A percentile compares a stretch with the other conserved stretches of the same genome.
phyloP scores from a whole-genome alignment of 2,113 vertebrate species.

The Phocoena sinus region DNA sequence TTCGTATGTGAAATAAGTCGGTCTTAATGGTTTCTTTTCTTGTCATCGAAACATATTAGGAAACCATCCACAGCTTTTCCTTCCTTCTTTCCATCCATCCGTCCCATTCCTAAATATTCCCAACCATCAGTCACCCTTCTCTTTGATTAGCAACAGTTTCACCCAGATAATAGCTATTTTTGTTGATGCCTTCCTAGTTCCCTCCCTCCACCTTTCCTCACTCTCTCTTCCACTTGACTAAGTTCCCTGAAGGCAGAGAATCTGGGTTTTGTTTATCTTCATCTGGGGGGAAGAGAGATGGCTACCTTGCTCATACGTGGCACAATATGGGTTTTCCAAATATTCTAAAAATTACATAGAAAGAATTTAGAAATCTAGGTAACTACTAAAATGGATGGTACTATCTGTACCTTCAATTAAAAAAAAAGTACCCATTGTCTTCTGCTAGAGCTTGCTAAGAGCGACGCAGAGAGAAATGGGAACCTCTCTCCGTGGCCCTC shows the following conservation, averaged over 20 bases:
- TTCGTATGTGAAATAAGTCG: not conserved
- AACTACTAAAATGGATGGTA: not conserved
- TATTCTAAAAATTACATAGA: not conserved
- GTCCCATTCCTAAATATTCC: not conserved
- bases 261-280: not conserved
- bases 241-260: not conserved
- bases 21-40: not conserved
- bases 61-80: not conserved
- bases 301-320: not conserved
- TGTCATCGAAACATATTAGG: not conserved
- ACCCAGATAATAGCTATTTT: not conserved
- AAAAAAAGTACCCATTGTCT: not conserved
- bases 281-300: accelerated
- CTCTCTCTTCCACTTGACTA: not conserved
- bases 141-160: not conserved
- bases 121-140: not conserved
- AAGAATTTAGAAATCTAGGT: not conserved
- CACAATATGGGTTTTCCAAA: not conserved
- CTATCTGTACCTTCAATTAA: not conserved
- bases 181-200: not conserved
- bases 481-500: not conserved
- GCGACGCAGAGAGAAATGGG: not conserved
- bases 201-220: not conserved
- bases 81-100: not conserved
- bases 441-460: not conserved